These are phyloP conservation scores for Enoplolaimus lenunculus DNA, from an alignment of 2,888 invertebrate genomes.

Conservation along the genomic window DNA sequence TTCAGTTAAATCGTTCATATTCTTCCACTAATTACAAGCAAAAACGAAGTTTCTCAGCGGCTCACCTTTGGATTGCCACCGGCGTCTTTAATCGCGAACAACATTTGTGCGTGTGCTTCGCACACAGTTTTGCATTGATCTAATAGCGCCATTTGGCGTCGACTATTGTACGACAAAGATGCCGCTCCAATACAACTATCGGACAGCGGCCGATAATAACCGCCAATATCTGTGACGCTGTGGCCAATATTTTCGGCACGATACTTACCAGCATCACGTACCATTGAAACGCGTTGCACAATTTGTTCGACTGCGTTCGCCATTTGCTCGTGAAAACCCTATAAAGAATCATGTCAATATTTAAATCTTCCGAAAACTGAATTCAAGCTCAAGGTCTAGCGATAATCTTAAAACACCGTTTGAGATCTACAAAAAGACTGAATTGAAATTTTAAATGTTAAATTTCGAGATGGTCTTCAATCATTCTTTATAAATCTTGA, in stretches of 20 bases:
- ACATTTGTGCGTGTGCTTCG: slow-evolving; percentile 73
- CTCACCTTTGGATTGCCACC: slow-evolving; percentile 76
- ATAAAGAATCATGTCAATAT: slow-evolving; percentile 15
- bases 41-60: too few species aligned
- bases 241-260: slow-evolving; percentile 89
- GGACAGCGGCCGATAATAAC: slow-evolving; percentile 64
- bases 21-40: too few species aligned
- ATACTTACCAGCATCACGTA: slow-evolving; percentile 66
- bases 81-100: slow-evolving; percentile 68
- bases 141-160: slow-evolving; percentile 67
- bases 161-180: slow-evolving; percentile 71
- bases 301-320: slow-evolving; percentile 64
- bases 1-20: too few species aligned
- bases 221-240: slow-evolving; percentile 45
- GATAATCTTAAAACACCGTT: slow-evolving; percentile 18
- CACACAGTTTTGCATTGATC: slow-evolving; percentile 85
- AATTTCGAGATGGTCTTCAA: too few species aligned
- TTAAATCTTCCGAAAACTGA: too few species aligned
- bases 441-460: background rate
- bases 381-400: slow-evolving; percentile 13
- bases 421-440: background rate
- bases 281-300: slow-evolving; percentile 66
- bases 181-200: slow-evolving; percentile 63
- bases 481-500: too few species aligned
- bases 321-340: slow-evolving; percentile 59